These are phyloP conservation scores for Drepana falcataria DNA, from an alignment of 2,888 invertebrate genomes.

Conservation along the genomic window DNA sequence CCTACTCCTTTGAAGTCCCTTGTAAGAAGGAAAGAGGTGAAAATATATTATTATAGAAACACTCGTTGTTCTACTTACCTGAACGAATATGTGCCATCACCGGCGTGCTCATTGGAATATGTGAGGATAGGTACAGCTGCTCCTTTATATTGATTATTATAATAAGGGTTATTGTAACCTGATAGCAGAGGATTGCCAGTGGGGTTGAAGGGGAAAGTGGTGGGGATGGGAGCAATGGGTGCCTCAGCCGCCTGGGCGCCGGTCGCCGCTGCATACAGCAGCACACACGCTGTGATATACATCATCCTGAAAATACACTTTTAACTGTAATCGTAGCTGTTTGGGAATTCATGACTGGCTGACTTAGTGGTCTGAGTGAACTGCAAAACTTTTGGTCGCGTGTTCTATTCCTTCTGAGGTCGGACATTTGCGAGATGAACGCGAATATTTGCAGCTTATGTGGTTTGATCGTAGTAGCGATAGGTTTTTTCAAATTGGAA, in stretches of 20 bases:
- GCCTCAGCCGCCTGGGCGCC: slow-evolving; percentile 10
- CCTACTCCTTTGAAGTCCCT: too few relatives aligned
- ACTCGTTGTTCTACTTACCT: slow-evolving; percentile 36
- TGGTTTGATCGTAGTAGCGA: too few relatives aligned
- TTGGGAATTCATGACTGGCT: background rate
- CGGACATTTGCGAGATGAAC: too few relatives aligned
- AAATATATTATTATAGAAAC: background rate
- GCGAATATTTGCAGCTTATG: too few relatives aligned
- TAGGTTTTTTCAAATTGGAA: too few relatives aligned
- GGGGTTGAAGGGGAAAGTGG: slow-evolving; percentile 20
- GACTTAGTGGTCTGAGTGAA: too few relatives aligned
- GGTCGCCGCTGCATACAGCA: slow-evolving; percentile 14
- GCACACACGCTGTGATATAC: slow-evolving; percentile 17
- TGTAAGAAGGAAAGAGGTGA: background rate
- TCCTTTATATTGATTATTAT: slow-evolving; percentile 30
- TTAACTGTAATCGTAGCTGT: slow-evolving; percentile 5
- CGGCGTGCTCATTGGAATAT: slow-evolving; percentile 74
- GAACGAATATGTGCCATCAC: slow-evolving; percentile 81
- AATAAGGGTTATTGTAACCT: slow-evolving; percentile 46
- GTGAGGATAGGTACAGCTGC: slow-evolving; percentile 72
- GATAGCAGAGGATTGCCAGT: slow-evolving; percentile 24
- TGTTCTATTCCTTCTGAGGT: too few relatives aligned
- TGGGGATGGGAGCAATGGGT: slow-evolving; percentile 18
- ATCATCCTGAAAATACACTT: slow-evolving; percentile 28
- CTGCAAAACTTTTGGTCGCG: too few relatives aligned